A percentile compares a stretch with the other conserved stretches of the same genome.
Conservation (phyloP, 2,888 invertebrate species). For the Meandrusa payeni region DNA sequence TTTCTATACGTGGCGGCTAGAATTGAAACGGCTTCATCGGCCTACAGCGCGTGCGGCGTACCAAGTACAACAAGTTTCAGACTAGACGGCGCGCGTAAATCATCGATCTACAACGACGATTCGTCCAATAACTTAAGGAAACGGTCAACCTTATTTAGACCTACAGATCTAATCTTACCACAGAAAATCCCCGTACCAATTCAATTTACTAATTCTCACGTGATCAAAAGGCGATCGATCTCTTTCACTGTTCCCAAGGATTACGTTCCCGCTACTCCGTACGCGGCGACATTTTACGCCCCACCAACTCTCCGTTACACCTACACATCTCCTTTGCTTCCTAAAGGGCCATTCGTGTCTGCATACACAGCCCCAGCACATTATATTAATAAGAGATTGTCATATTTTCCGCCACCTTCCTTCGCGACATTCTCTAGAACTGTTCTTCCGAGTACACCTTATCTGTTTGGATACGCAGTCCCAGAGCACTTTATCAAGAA, state of each 20-base stretch:
- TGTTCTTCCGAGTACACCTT: not conserved
- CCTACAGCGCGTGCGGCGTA: not conserved
- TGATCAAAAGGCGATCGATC: conserved; percentile 1
- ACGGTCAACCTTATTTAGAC: too few relatives aligned
- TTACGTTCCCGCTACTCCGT: conserved; percentile 15
- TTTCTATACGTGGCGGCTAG: not conserved
- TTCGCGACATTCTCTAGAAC: not conserved
- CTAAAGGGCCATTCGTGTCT: conserved; percentile 14
- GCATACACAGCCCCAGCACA: conserved; percentile 16
- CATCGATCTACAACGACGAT: not conserved
- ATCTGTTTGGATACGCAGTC: not conserved
- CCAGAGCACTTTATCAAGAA: conserved; percentile 6
- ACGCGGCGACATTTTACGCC: conserved; percentile 17
- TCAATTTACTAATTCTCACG: not conserved
- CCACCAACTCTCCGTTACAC: conserved; percentile 4
- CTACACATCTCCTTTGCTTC: conserved; percentile 8
- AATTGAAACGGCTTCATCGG: not conserved
- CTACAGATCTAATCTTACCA: too few relatives aligned
- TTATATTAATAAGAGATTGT: conserved; percentile 16
- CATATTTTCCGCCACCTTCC: not conserved
- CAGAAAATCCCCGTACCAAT: too few relatives aligned
- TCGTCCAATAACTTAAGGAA: too few relatives aligned
- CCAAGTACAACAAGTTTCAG: not conserved
- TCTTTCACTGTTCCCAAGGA: not conserved
- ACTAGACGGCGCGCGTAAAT: not conserved